These are phyloP conservation scores for Mormoops blainvillei DNA, from an alignment of 2,113 vertebrate species.

Conservation along the genomic window DNA sequence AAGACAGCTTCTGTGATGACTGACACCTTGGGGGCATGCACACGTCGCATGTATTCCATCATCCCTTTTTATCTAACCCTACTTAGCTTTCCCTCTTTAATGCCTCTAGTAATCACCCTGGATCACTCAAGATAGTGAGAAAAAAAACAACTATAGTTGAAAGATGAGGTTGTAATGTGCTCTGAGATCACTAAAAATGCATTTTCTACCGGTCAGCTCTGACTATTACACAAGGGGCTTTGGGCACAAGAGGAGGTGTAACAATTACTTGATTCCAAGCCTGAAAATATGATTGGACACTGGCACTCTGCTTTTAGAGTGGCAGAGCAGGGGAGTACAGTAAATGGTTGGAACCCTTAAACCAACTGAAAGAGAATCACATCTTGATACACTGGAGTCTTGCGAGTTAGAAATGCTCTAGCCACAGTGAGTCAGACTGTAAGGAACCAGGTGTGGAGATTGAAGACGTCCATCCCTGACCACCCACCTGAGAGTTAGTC, in stretches of 20 bases:
- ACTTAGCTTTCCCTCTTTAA: neutral
- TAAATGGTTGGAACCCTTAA: neutral
- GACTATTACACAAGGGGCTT: neutral
- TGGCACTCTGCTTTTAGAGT: neutral
- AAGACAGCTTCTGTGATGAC: neutral
- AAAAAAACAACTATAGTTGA: neutral
- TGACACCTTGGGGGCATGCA: neutral
- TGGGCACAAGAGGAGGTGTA: neutral
- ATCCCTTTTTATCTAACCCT: neutral
- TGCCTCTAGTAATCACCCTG: neutral
- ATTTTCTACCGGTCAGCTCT: neutral
- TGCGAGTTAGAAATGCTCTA: neutral
- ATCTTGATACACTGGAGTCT: neutral
- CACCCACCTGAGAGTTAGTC: neutral
- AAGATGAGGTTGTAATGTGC: neutral
- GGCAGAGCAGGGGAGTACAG: neutral
- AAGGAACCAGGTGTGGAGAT: neutral
- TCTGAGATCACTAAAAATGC: slow-evolving; percentile 38
- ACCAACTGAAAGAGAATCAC: neutral
- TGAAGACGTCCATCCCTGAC: neutral
- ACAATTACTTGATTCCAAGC: neutral
- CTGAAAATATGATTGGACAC: neutral
- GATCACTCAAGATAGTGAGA: neutral
- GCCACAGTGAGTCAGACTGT: neutral
- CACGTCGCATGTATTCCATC: neutral